Percentiles rank a stretch among this genome's conserved stretches.
Conservation (phyloP, 2,797 vertebrate genomes). For the Acipenser oxyrinchus region DNA sequence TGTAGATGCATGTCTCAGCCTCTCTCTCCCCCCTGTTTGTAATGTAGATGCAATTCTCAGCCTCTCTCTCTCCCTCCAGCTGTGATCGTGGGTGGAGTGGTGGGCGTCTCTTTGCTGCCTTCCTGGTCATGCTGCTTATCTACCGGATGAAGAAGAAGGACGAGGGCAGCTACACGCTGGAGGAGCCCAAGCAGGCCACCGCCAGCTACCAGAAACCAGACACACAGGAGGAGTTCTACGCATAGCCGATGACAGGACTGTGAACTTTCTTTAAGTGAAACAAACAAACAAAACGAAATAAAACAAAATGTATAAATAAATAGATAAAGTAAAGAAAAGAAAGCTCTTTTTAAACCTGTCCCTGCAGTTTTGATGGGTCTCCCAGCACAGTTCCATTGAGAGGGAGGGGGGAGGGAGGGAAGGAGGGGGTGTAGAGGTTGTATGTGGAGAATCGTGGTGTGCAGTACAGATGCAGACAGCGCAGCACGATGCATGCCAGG, state of each 20-base stretch:
- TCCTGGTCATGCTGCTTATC: conserved; percentile 93
- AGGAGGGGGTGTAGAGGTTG: neutral
- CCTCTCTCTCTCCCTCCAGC: conserved; percentile 53
- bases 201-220: conserved; percentile 98
- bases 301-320: conserved; percentile 47
- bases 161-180: conserved; percentile 94
- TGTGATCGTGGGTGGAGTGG: conserved; percentile 92
- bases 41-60: neutral
- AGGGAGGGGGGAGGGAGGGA: too few relatives aligned
- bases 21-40: conserved; percentile 3
- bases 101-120: conserved; percentile 89
- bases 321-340: conserved; percentile 68
- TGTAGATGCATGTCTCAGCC: neutral
- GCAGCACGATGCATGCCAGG: conserved; percentile 30
- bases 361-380: conserved; percentile 39
- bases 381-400: neutral
- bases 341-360: conserved; percentile 54
- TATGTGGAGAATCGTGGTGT: too few relatives aligned
- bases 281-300: conserved; percentile 36
- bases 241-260: conserved; percentile 64
- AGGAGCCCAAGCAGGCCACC: conserved; percentile 94
- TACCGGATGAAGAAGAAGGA: conserved; percentile 99
- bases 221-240: conserved; percentile 98
- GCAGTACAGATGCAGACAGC: too few relatives aligned
- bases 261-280: conserved; percentile 77